Evolutionary conservation across 2,113 vertebrate species (phyloP).

Genomic region (Brachypodius melanocephalos): DNA sequence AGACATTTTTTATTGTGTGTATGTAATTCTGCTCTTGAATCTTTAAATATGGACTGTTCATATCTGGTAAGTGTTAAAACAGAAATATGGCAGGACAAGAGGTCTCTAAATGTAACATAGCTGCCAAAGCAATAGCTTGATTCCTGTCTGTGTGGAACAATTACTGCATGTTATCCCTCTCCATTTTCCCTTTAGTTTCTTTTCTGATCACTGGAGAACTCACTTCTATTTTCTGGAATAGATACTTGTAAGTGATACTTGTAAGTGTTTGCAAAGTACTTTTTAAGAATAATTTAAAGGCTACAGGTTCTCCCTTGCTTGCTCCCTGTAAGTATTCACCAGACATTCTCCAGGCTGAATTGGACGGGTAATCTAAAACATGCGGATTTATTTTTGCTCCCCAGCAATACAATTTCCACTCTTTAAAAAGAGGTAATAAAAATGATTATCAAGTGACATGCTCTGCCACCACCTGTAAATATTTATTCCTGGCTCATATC

Average conservation of each 20-base stretch:
- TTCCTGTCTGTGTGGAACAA: neutral
- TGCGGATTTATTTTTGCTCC: neutral
- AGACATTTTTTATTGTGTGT: neutral
- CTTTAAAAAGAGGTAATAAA: slow-evolving; percentile 21
- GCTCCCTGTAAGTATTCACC: neutral
- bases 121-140: neutral
- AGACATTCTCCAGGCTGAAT: neutral
- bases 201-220: neutral
- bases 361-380: neutral
- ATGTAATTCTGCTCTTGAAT: neutral
- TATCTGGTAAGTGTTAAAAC: slow-evolving; percentile 9
- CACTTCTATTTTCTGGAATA: neutral
- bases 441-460: neutral
- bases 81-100: neutral
- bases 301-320: neutral
- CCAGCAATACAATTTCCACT: slow-evolving; percentile 5
- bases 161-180: neutral
- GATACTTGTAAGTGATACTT: neutral
- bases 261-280: neutral
- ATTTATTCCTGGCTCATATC: slow-evolving; percentile 10
- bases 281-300: neutral
- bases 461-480: slow-evolving; percentile 39
- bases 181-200: neutral
- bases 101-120: neutral
- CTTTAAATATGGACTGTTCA: neutral